Base-by-base conservation (phyloP, 2,113 vertebrate species). In the Perca schrenkii region DNA sequence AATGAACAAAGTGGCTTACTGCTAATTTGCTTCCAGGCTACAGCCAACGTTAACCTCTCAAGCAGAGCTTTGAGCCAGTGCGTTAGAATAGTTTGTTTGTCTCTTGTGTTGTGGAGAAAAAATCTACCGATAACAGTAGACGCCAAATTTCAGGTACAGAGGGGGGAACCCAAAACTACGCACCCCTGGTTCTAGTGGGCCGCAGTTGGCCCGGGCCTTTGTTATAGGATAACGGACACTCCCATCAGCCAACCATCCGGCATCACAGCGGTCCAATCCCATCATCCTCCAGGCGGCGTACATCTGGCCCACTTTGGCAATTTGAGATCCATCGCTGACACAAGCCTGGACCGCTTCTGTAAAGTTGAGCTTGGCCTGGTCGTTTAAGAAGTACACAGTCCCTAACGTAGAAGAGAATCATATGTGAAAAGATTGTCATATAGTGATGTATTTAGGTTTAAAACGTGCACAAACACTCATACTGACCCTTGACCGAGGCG, bases 241-340 rank as follows among this genome's bases (percentile, higher is more conserved):
- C 68, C 96, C 96, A 0, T 98, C 98, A 0, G 96, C 96, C 93
- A 99, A 82, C 98, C 98, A 99, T 73, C 98, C 98, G 0, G 97
- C 97, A 0, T 94, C 92, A 0, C 98, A 99, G 76, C 91, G 96
- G 83, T 99, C 97, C 87, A 99, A 80, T 43, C 94, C 95, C 14
- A 25, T 77, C 86, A 98, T 95, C 87, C 94, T 97, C 97, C 98
- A 99, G 7, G 97, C 97, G 0, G 96, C 95, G 16, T 97, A 98
- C 49, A 99, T 94, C 68, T 99, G 97, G 34, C 98, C 98, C 85
- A 98, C 97, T 40, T 90, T 97, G 79, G 97, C 97, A 0, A 99
- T 96, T 43, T 89, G 91, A 0, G 95, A 93, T 0, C 95, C 95
- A 0, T 95, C 95, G 0, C 93, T 89, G 82, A 61, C 77, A 77